Base-by-base conservation (phyloP, 30 jellyfish, hydroid and myxozoan species). In the Turritopsis rubra region DNA sequence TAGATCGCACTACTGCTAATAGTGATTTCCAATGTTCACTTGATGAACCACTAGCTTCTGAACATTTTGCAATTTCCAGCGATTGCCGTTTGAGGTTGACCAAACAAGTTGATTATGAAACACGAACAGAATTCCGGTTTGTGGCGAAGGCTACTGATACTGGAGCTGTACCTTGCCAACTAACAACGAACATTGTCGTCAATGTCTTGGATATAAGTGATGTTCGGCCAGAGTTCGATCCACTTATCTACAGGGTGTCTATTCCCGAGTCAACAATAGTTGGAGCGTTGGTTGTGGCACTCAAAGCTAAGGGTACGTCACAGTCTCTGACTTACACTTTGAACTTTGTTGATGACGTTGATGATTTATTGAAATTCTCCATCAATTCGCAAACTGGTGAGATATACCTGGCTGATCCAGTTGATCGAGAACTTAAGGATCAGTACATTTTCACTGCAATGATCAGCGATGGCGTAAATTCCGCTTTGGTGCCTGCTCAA, bases 391-490 rank as follows among this genome's bases (percentile, higher is more conserved):
- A 3, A 24, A 75, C 94, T 19, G 98, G 98, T 0, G 88, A 89
- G 20, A 72, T 93, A 0, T 75, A 28, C 79, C 84, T 88, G 29
- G 70, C 76, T 66, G 65, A 73, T 75, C 24, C 71, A 53, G 71
- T 93, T 8, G 97, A 93, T 81, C 53, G 96, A 70, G 98, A 93
- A 75, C 60, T 79, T 22, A 70, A 60, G 18, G 68, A 89, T 7
- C 29, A 85, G 21, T 88, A 93, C 54, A 19, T 82, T 18, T 27
- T 93, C 25, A 65, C 83, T 16, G 86, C 83, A 7, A 66, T 86
- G 8, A 85, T 88, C 1, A 79, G 80, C 30, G 98, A 93, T 82
- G 96, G 98, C 19, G 88, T 79, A 17, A 88, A 85, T 72, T 1
- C 72, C 16, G 96, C 96, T 4, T 18, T 53, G 71, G 52, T 29